Conservation (phyloP, 2,888 invertebrate species). For the Eledone cirrhosa region DNA sequence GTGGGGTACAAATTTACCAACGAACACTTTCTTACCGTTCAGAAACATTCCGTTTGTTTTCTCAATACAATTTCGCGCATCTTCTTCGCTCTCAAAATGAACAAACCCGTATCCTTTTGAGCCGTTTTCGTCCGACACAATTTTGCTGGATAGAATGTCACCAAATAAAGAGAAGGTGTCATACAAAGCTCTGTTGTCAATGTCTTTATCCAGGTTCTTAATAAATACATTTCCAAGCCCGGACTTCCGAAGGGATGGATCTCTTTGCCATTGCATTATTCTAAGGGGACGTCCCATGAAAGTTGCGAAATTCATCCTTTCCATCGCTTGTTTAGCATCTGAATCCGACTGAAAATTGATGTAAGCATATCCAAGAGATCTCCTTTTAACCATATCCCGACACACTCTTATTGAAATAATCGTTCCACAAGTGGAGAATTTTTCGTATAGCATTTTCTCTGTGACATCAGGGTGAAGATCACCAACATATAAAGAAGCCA, state of each 20-base stretch:
- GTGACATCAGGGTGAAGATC: conserved; percentile 96
- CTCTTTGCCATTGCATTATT: conserved; percentile 99
- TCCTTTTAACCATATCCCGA: conserved; percentile 94
- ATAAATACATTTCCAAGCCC: conserved; percentile 99
- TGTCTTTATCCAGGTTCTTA: conserved; percentile 93
- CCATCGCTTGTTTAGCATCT: conserved; percentile 97
- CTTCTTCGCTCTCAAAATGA: conserved; percentile 97
- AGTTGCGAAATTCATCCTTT: conserved; percentile 98
- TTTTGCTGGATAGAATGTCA: conserved; percentile 95
- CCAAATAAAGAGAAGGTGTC: conserved; percentile 99
- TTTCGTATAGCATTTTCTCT: conserved; percentile 97
- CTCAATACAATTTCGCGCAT: conserved; percentile 94
- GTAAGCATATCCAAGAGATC: conserved; percentile 98
- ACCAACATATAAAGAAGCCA: conserved; percentile 95
- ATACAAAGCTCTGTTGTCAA: conserved; percentile 98
- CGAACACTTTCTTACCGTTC: conserved; percentile 88
- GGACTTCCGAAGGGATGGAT: conserved; percentile 94
- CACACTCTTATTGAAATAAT: conserved; percentile 98
- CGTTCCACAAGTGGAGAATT: conserved; percentile 97
- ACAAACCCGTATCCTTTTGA: conserved; percentile 98
- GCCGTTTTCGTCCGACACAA: conserved; percentile 88
- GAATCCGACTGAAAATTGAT: conserved; percentile 99
- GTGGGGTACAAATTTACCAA: conserved; percentile 97
- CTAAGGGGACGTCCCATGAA: conserved; percentile 95
- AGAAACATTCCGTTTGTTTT: conserved; percentile 98